These are phyloP conservation scores for Lanius ludovicianus DNA, from an alignment of 2,113 vertebrate species.

Conservation along the genomic window DNA sequence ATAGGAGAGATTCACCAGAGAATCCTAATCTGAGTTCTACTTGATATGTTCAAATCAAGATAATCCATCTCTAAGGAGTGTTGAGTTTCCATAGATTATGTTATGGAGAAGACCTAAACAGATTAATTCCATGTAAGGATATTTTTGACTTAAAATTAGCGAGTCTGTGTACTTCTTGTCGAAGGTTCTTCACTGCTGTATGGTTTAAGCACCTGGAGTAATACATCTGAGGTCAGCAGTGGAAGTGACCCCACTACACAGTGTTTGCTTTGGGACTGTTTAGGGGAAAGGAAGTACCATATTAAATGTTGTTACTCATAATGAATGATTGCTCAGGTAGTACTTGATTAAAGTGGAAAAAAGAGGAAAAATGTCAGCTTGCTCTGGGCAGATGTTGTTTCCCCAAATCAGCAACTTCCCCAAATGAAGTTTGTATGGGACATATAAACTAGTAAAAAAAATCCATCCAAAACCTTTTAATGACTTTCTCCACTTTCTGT, in stretches of 20 bases:
- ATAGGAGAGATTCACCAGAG: background rate
- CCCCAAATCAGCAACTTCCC: background rate
- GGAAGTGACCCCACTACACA: background rate
- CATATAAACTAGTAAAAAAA: background rate
- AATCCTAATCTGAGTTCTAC: background rate
- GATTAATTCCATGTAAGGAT: background rate
- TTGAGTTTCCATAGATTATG: background rate
- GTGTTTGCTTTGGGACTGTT: background rate
- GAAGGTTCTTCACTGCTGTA: background rate
- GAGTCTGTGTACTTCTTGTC: background rate
- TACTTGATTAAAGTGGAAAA: background rate
- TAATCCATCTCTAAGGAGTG: background rate
- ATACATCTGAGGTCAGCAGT: background rate
- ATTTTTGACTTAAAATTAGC: background rate
- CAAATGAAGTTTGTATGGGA: background rate
- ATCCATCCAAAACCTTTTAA: conserved; percentile 10
- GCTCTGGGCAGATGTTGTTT: conserved; percentile 10
- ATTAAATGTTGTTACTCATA: background rate
- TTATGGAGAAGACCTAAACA: background rate
- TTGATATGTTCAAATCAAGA: background rate
- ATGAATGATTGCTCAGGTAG: background rate
- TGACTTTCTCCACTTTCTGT: conserved; percentile 18
- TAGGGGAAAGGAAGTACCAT: background rate
- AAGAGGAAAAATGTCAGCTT: background rate
- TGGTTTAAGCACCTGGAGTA: background rate